These are phyloP conservation scores for Drosophila emarginata DNA, from an alignment of 2,888 invertebrate species.

Conservation along the genomic window DNA sequence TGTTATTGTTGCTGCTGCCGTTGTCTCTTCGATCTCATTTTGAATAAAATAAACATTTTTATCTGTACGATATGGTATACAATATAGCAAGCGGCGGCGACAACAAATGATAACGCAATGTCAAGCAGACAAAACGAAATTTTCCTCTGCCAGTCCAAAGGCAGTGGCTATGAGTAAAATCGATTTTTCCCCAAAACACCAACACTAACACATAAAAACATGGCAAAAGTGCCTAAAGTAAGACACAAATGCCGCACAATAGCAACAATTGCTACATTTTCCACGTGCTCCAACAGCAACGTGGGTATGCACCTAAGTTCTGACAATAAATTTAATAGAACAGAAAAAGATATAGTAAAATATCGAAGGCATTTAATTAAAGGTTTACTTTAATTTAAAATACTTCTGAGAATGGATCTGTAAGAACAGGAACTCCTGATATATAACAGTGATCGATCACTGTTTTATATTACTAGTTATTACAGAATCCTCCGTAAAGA, in stretches of 20 bases:
- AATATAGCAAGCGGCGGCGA: background rate
- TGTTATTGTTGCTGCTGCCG: background rate
- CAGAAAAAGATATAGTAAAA: background rate
- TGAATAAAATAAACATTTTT: conserved; percentile 52
- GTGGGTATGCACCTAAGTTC: conserved; percentile 39
- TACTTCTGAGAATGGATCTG: no score
- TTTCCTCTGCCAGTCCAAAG: conserved; percentile 28
- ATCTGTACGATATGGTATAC: conserved; percentile 26
- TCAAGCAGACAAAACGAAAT: conserved; percentile 32
- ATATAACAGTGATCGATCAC: no score
- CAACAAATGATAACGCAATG: conserved; percentile 58
- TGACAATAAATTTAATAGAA: background rate
- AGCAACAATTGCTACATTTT: conserved; percentile 37
- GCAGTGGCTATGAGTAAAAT: conserved; percentile 65
- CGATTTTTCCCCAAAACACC: conserved; percentile 72
- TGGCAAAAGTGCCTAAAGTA: conserved; percentile 9
- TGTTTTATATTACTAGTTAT: no score
- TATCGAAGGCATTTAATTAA: no score
- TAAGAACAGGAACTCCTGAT: no score
- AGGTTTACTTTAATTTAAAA: no score
- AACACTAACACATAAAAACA: no score
- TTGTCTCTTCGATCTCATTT: background rate
- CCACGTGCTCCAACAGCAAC: conserved; percentile 19
- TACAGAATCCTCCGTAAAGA: no score
- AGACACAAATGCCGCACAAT: conserved; percentile 11